phyloP scores from a whole-genome alignment of 2,888 invertebrate genomes.

The Eugnorisma glareosa region DNA sequence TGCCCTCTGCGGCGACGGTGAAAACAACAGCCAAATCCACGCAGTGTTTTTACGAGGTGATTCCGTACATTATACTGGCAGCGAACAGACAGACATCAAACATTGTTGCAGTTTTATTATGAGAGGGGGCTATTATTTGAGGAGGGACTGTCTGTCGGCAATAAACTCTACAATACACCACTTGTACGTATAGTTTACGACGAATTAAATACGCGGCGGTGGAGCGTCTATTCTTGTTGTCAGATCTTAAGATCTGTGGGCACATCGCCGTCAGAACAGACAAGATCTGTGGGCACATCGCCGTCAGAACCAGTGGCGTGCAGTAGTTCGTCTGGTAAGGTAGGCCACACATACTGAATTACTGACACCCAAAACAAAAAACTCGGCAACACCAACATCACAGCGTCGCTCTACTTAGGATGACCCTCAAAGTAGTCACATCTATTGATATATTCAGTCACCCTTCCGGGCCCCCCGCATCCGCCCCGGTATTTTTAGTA shows the following conservation, averaged over 20 bases:
- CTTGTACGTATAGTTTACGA: slow-evolving; percentile 28
- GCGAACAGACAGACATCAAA: slow-evolving; percentile 13
- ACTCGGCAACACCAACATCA: too few species aligned
- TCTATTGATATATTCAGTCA: too few species aligned
- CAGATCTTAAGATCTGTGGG: background rate
- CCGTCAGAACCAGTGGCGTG: background rate
- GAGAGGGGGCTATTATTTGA: slow-evolving; percentile 34
- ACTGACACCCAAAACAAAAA: too few species aligned
- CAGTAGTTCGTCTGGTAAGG: too few species aligned
- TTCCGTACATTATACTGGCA: slow-evolving; percentile 1
- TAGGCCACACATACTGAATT: too few species aligned
- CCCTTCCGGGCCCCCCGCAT: too few species aligned
- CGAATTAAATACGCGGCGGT: slow-evolving; percentile 5
- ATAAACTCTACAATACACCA: slow-evolving; percentile 22
- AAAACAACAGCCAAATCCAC: background rate
- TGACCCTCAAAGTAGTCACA: too few species aligned
- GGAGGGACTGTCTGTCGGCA: slow-evolving; percentile 26
- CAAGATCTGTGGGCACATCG: background rate
- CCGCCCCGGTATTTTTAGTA: too few species aligned
- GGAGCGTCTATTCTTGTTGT: background rate
- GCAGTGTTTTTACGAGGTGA: slow-evolving; percentile 13
- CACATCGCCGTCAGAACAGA: too few species aligned
- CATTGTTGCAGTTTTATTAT: slow-evolving; percentile 43
- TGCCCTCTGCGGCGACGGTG: too few species aligned
- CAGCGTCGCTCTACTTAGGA: too few species aligned